A percentile compares a stretch with the other conserved stretches of the same genome.
These are phyloP conservation scores for Piezodorus guildinii DNA, from an alignment of 1,140 invertebrate genomes.

Conservation along the genomic window DNA sequence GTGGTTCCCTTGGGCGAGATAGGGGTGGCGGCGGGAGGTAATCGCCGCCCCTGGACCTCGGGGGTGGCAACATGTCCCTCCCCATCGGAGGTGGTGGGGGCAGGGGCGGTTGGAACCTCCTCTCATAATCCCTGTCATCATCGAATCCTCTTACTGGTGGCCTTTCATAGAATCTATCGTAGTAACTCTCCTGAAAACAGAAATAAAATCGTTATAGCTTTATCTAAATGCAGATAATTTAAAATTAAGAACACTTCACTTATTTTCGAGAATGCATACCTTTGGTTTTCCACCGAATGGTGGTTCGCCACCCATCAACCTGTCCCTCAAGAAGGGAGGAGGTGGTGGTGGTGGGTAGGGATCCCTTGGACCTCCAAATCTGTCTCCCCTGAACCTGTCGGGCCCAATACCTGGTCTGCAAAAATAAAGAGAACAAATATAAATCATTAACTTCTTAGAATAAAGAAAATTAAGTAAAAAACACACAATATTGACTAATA, in stretches of 20 bases:
- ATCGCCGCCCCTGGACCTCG: constrained; percentile 42
- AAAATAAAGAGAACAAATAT: neutral
- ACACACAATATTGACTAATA: neutral
- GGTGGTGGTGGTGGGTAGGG: constrained; percentile 73
- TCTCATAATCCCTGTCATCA: constrained; percentile 64
- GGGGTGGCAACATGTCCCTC: constrained; percentile 47
- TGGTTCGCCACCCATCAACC: constrained; percentile 60
- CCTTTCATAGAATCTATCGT: constrained; percentile 69
- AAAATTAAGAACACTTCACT: too few species aligned
- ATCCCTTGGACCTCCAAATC: constrained; percentile 65
- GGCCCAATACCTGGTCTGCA: constrained; percentile 39
- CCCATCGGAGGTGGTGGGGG: constrained; percentile 40
- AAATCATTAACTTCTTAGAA: too few species aligned
- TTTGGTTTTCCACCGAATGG: constrained; percentile 11
- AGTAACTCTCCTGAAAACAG: constrained; percentile 53
- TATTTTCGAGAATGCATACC: neutral
- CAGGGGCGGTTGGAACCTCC: constrained; percentile 42
- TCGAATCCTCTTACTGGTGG: constrained; percentile 47
- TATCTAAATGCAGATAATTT: too few species aligned
- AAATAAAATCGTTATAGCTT: neutral
- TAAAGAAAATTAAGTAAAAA: neutral
- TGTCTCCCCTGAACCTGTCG: constrained; percentile 61
- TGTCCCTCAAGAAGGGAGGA: constrained; percentile 66
- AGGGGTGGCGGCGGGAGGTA: constrained; percentile 32
- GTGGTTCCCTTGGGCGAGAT: constrained; percentile 26